Percentiles rank a stretch among this genome's conserved stretches.
Evolutionary conservation across 2,888 invertebrate genomes (phyloP).

Genomic region (Diaprepes abbreviatus): DNA sequence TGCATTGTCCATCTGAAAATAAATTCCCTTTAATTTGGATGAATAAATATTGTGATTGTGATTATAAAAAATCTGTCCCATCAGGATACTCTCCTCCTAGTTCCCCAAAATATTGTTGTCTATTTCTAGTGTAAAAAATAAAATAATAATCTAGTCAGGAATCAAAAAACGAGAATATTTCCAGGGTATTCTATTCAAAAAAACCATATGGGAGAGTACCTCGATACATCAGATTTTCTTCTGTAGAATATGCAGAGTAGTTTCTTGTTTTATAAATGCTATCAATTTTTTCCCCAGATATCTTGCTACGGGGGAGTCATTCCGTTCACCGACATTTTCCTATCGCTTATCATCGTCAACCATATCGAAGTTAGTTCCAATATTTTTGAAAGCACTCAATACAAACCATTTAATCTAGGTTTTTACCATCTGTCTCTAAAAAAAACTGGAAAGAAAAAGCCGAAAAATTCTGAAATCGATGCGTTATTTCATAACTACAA

Average conservation of each 20-base stretch:
- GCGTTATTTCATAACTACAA: conserved; percentile 23
- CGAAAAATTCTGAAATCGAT: conserved; percentile 10
- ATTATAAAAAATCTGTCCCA: too few species aligned
- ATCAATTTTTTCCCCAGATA: conserved; percentile 35
- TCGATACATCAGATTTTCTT: too few species aligned
- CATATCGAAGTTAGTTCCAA: conserved; percentile 3
- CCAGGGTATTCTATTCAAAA: too few species aligned
- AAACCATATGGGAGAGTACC: too few species aligned
- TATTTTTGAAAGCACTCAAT: too few species aligned
- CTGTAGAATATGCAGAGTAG: conserved; percentile 3
- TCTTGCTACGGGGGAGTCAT: conserved; percentile 41
- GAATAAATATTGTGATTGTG: not conserved
- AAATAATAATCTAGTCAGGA: too few species aligned
- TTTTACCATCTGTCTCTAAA: not conserved
- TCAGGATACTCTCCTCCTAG: too few species aligned
- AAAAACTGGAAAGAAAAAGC: conserved; percentile 20
- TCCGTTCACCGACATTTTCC: conserved; percentile 27
- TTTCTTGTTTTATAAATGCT: not conserved
- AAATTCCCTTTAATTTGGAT: not conserved
- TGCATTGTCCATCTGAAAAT: conserved; percentile 6
- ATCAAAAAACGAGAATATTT: too few species aligned
- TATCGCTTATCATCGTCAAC: conserved; percentile 25
- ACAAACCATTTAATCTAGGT: too few species aligned
- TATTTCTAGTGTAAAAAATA: too few species aligned
- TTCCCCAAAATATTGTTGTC: too few species aligned